Percentiles rank a stretch among this genome's conserved stretches.
Conservation (phyloP, 2,797 vertebrate genomes). For the Lutjanus campechanus region DNA sequence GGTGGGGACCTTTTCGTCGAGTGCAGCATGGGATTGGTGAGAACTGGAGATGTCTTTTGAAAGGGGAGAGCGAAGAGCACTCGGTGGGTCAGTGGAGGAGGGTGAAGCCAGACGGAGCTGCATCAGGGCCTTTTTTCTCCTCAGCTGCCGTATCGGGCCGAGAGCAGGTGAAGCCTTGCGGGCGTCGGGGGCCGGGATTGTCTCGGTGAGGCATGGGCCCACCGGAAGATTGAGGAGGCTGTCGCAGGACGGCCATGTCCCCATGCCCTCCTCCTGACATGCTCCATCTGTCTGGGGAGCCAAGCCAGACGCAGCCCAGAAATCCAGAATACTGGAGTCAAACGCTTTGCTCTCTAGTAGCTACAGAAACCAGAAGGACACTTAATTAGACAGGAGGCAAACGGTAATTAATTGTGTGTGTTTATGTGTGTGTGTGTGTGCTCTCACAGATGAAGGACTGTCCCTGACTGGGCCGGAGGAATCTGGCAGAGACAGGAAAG, state of each 20-base stretch:
- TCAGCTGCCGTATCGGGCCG: slow-evolving; percentile 72
- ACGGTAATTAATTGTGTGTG: not conserved
- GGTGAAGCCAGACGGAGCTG: slow-evolving; percentile 68
- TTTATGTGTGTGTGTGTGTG: slow-evolving; percentile 3
- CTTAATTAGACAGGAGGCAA: not conserved
- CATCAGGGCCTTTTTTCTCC: slow-evolving; percentile 82
- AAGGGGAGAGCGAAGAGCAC: not conserved
- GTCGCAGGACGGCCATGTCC: slow-evolving; percentile 81
- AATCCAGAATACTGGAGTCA: slow-evolving; percentile 78
- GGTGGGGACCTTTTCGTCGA: not conserved
- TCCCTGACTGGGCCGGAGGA: slow-evolving; percentile 68
- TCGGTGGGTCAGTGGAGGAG: slow-evolving; percentile 19
- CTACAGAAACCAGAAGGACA: slow-evolving; percentile 46
- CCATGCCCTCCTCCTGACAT: not conserved
- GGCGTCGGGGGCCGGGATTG: not conserved
- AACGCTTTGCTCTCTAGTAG: slow-evolving; percentile 76
- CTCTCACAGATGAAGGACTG: slow-evolving; percentile 84
- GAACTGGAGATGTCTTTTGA: slow-evolving; percentile 5
- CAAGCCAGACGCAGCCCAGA: slow-evolving; percentile 79
- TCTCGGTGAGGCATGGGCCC: slow-evolving; percentile 11
- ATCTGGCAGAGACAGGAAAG: slow-evolving; percentile 82
- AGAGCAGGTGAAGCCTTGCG: slow-evolving; percentile 12
- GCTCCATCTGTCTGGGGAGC: slow-evolving; percentile 53
- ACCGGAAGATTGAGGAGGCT: slow-evolving; percentile 79
- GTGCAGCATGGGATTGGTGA: not conserved